A percentile compares a stretch with the other conserved stretches of the same genome.
Conservation (phyloP, 2,113 vertebrate species). For the Ailuropoda melanoleuca region DNA sequence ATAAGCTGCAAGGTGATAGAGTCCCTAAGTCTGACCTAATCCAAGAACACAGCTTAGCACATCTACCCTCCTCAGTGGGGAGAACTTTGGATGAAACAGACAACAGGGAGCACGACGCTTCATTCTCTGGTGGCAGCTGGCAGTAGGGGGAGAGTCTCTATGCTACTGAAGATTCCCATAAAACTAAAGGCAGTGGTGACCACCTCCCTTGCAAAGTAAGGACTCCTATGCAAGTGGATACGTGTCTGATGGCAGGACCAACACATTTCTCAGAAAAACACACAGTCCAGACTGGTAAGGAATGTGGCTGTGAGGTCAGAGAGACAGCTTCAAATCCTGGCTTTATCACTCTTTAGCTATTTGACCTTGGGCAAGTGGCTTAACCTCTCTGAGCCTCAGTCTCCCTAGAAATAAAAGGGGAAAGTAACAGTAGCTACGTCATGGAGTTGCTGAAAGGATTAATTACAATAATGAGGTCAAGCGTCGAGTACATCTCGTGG, state of each 20-base stretch:
- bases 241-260: neutral
- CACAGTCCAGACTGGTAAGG: neutral
- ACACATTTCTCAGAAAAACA: neutral
- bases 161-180: too few species aligned
- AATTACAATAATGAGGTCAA: neutral
- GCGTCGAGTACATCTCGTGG: neutral
- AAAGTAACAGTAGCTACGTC: neutral
- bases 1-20: neutral
- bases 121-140: neutral
- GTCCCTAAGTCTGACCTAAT: neutral
- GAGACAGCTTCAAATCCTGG: neutral
- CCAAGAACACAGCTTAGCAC: neutral
- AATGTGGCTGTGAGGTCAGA: neutral
- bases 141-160: neutral
- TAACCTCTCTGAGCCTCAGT: neutral
- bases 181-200: neutral
- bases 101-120: neutral
- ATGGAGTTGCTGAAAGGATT: neutral
- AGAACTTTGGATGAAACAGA: neutral
- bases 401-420: neutral
- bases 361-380: neutral
- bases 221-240: neutral
- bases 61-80: neutral
- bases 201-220: neutral
- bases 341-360: neutral